Evolutionary conservation across 2,888 invertebrate genomes (phyloP).

Genomic region (Agrochola lota): DNA sequence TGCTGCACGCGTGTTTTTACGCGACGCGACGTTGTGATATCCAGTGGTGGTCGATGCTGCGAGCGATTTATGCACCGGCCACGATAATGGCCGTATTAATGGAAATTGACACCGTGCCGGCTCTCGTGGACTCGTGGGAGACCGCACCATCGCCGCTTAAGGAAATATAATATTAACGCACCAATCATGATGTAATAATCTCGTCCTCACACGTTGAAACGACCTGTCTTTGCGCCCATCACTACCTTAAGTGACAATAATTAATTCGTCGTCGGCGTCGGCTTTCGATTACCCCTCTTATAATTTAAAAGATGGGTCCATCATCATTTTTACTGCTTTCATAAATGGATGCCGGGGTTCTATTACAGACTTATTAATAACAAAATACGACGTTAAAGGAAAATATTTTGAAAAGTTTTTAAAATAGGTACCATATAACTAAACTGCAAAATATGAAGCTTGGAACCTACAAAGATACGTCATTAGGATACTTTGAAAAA

Average conservation of each 20-base stretch:
- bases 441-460: not conserved
- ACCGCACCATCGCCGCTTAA: slow-evolving; percentile 77
- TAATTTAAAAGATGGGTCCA: slow-evolving; percentile 68
- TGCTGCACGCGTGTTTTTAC: slow-evolving; percentile 50
- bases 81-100: slow-evolving; percentile 86
- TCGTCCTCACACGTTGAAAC: slow-evolving; percentile 83
- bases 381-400: not conserved
- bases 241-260: slow-evolving; percentile 78
- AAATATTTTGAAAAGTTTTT: not conserved
- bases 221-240: slow-evolving; percentile 76
- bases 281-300: slow-evolving; percentile 71
- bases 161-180: slow-evolving; percentile 87
- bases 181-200: slow-evolving; percentile 86
- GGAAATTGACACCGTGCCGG: slow-evolving; percentile 86
- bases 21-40: slow-evolving; percentile 58
- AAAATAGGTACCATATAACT: not conserved
- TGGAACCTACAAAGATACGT: not conserved
- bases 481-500: slow-evolving; percentile 7
- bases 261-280: slow-evolving; percentile 77
- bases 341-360: slow-evolving; percentile 19
- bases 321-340: slow-evolving; percentile 63
- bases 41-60: slow-evolving; percentile 80
- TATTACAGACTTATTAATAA: slow-evolving; percentile 36
- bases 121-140: slow-evolving; percentile 75
- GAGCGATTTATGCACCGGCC: slow-evolving; percentile 85